phyloP scores from a whole-genome alignment of 2,113 vertebrate species.

The Antigone vipio region DNA sequence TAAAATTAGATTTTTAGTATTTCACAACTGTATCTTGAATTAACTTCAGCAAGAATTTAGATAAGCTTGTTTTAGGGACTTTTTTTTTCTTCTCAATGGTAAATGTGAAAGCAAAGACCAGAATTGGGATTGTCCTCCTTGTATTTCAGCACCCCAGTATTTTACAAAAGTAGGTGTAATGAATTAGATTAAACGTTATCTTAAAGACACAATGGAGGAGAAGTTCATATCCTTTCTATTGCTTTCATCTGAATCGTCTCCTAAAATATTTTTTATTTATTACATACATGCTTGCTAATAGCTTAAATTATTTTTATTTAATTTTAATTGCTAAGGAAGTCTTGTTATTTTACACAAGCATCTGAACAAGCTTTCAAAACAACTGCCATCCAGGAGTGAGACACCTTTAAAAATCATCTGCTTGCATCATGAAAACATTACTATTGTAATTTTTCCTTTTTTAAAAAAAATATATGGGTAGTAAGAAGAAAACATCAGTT shows the following conservation, averaged over 20 bases:
- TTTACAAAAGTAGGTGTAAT: background rate
- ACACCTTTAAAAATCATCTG: conserved; percentile 26
- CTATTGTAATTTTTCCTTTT: background rate
- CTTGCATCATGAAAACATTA: background rate
- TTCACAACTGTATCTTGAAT: background rate
- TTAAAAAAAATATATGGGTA: background rate
- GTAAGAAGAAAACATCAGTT: conserved; percentile 33
- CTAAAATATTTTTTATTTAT: conserved; percentile 22
- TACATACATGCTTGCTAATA: background rate
- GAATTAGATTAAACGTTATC: background rate
- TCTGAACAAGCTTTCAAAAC: conserved; percentile 20
- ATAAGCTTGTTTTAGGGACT: background rate
- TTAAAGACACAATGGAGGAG: conserved; percentile 1
- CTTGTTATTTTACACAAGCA: conserved; percentile 12
- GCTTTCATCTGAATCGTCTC: background rate
- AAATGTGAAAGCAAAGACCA: background rate
- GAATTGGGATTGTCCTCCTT: background rate
- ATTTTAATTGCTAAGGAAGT: conserved; percentile 6
- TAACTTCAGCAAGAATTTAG: conserved; percentile 32
- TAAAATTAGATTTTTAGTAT: conserved; percentile 15
- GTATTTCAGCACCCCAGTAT: background rate
- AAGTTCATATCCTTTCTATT: background rate
- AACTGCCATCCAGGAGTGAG: background rate
- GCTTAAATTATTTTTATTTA: background rate
- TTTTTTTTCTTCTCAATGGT: background rate